Percentiles rank a stretch among this genome's conserved stretches.
Evolutionary conservation across 2,888 invertebrate genomes (phyloP).

Genomic region (Meganola albula): DNA sequence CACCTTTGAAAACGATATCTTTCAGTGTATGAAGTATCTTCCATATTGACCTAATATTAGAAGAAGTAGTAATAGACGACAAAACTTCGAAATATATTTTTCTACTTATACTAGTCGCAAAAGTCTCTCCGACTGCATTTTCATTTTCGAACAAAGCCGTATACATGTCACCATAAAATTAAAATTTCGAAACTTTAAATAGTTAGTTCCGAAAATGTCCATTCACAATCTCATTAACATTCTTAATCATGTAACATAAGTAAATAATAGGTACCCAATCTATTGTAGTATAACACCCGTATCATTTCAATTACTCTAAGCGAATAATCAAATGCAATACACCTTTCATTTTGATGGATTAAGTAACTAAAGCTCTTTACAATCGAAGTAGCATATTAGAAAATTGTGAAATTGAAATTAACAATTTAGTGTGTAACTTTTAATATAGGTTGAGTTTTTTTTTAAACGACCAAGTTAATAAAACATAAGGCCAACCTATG

Average conservation of each 20-base stretch:
- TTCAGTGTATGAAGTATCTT: no score
- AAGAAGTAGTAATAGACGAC: no score
- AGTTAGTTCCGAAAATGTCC: slow-evolving; percentile 28
- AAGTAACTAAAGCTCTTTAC: slow-evolving; percentile 55
- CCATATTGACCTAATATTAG: no score
- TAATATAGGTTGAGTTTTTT: no score
- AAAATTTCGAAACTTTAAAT: slow-evolving; percentile 17
- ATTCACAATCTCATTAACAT: slow-evolving; percentile 34
- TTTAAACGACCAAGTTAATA: no score
- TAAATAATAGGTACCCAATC: slow-evolving; percentile 40
- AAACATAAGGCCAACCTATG: no score
- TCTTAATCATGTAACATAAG: slow-evolving; percentile 39
- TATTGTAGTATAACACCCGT: slow-evolving; percentile 54
- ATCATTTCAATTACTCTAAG: slow-evolving; percentile 59
- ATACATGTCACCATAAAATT: slow-evolving; percentile 11
- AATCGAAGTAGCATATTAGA: slow-evolving; percentile 37
- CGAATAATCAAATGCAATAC: slow-evolving; percentile 43
- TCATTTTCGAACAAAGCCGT: no score
- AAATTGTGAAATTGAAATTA: slow-evolving; percentile 54
- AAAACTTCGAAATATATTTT: no score
- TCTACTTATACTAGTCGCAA: no score
- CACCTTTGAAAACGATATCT: no score
- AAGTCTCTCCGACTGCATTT: no score
- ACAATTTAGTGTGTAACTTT: slow-evolving; percentile 38
- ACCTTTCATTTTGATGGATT: slow-evolving; percentile 59